Conservation (phyloP, 2,797 vertebrate genomes). For the Dicrostonyx torquatus region DNA sequence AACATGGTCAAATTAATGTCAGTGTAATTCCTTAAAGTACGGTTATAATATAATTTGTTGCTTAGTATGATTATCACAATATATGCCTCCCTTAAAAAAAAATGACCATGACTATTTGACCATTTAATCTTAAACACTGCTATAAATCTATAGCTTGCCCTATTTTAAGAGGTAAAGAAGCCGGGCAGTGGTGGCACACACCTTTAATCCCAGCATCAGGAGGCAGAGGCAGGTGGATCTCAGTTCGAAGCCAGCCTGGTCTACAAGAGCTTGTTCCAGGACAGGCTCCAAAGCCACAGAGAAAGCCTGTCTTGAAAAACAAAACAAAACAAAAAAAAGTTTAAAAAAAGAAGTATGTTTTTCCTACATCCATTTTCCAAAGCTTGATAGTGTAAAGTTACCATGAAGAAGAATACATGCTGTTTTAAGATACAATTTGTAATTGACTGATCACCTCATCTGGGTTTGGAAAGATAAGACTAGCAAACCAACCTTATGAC, state of each 20-base stretch:
- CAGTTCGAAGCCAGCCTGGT: no score
- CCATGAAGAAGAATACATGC: neutral
- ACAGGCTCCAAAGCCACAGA: no score
- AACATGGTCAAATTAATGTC: neutral
- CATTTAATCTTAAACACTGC: neutral
- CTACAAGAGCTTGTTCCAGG: no score
- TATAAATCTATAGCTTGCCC: neutral
- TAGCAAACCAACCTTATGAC: neutral
- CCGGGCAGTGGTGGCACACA: no score
- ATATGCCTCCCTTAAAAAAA: neutral
- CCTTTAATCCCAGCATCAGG: no score
- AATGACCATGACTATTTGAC: neutral
- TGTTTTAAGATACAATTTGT: constrained; percentile 15
- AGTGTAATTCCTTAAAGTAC: neutral
- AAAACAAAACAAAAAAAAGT: no score
- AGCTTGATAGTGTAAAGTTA: neutral
- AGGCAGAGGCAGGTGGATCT: no score
- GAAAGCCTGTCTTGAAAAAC: no score
- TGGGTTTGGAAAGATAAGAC: neutral
- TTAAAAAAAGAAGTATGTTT: neutral
- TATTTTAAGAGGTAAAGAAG: neutral
- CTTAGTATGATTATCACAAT: neutral
- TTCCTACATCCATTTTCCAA: neutral
- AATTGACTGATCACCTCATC: neutral
- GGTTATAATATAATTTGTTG: neutral